These are phyloP conservation scores for Geotrupes spiniger DNA, from an alignment of 2,888 invertebrate genomes.

Conservation along the genomic window DNA sequence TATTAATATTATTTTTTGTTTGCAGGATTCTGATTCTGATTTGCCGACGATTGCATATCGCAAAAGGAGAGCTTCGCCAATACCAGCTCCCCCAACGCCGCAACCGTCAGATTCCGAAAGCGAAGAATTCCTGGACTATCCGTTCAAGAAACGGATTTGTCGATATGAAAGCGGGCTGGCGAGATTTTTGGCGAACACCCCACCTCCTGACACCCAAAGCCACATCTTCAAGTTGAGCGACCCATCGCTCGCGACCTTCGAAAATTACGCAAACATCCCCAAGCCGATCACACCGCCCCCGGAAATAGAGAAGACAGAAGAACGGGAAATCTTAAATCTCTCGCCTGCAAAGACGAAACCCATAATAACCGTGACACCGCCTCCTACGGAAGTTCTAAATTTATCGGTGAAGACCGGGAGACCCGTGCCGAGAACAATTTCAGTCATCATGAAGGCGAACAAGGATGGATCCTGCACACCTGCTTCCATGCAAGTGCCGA, in stretches of 20 bases:
- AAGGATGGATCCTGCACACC: conserved; percentile 67
- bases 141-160: conserved; percentile 61
- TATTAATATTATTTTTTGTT: conserved; percentile 4
- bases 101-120: conserved; percentile 83
- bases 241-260: conserved; percentile 7
- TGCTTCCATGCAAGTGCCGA: conserved; percentile 31
- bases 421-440: conserved; percentile 51
- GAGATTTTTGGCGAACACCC: conserved; percentile 57
- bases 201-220: conserved; percentile 52
- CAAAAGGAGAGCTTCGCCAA: conserved; percentile 35
- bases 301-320: conserved; percentile 9
- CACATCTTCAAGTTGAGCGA: conserved; percentile 6
- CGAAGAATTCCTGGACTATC: conserved; percentile 44
- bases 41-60: too few species aligned
- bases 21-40: too few species aligned
- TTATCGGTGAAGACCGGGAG: conserved; percentile 4
- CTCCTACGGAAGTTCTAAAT: conserved; percentile 8
- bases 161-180: conserved; percentile 57
- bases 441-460: conserved; percentile 84
- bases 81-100: conserved; percentile 60
- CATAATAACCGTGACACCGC: conserved; percentile 2
- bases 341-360: not conserved
- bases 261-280: conserved; percentile 8
- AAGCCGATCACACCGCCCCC: conserved; percentile 17
- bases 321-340: too few species aligned